Percentiles rank a stretch among this genome's conserved stretches.
These are phyloP conservation scores for Incurvaria masculella DNA, from an alignment of 2,888 invertebrate species.

Conservation along the genomic window DNA sequence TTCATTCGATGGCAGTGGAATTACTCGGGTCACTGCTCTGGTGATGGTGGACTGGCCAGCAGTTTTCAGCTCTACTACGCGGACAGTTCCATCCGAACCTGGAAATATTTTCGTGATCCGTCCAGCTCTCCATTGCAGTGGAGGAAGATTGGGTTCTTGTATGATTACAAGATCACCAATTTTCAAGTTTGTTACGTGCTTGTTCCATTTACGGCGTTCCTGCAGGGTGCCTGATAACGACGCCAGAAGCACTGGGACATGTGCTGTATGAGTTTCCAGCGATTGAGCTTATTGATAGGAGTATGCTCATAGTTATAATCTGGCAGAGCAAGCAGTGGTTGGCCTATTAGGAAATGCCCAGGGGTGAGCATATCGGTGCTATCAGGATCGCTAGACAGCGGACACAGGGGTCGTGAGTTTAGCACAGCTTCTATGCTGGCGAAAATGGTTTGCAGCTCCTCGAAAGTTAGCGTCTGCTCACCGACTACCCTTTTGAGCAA, in stretches of 20 bases:
- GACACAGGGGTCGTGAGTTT: constrained; percentile 24
- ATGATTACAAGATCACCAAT: constrained; percentile 7
- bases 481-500: constrained; percentile 5
- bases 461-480: constrained; percentile 2
- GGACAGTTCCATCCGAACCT: constrained; percentile 9
- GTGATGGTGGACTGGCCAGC: no score
- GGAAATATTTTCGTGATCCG: constrained; percentile 7
- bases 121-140: constrained; percentile 9
- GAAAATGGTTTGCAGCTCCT: constrained; percentile 13
- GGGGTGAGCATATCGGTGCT: constrained; percentile 20
- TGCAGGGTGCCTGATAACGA: constrained; percentile 13
- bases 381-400: constrained; percentile 19
- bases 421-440: constrained; percentile 23
- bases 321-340: constrained; percentile 8
- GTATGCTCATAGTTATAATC: constrained; percentile 1
- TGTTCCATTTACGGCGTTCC: constrained; percentile 13
- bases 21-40: no score
- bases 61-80: constrained; percentile 10
- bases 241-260: constrained; percentile 13
- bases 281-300: not conserved
- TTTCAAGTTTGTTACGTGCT: not conserved
- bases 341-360: constrained; percentile 22
- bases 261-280: constrained; percentile 15
- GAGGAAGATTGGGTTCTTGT: constrained; percentile 5
- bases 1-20: no score